These are phyloP conservation scores for Gallinago jamesoni DNA, from an alignment of 2,113 vertebrate species.

Conservation along the genomic window DNA sequence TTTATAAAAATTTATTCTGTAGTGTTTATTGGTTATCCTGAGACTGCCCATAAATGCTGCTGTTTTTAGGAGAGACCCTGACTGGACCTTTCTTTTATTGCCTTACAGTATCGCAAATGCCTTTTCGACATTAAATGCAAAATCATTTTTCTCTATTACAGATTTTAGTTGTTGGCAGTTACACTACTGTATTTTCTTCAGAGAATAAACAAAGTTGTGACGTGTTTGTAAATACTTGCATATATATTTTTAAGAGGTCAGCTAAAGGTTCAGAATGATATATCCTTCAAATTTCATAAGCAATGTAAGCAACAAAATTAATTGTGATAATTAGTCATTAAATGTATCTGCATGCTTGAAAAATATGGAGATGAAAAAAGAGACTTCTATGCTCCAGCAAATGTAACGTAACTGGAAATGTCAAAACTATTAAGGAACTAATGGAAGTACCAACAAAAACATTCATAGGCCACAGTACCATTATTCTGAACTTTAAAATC, in stretches of 20 bases:
- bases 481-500: slow-evolving; percentile 7
- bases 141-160: neutral
- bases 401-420: neutral
- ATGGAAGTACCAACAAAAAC: slow-evolving; percentile 33
- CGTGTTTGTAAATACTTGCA: neutral
- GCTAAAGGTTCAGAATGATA: neutral
- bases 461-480: neutral
- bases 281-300: neutral
- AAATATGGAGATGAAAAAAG: neutral
- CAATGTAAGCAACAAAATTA: neutral
- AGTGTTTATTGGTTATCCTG: neutral
- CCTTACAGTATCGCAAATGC: neutral
- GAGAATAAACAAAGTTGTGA: neutral
- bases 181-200: neutral
- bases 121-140: neutral
- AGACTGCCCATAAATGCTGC: neutral
- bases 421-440: neutral
- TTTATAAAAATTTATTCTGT: neutral
- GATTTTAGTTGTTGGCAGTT: neutral
- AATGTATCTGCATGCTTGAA: neutral
- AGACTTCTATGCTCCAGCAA: neutral
- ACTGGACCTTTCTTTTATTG: neutral
- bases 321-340: neutral
- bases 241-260: neutral
- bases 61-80: neutral